Percentiles rank a stretch among this genome's conserved stretches.
These are phyloP conservation scores for Drosophila limbata DNA, from an alignment of 2,888 invertebrate species.

Conservation along the genomic window DNA sequence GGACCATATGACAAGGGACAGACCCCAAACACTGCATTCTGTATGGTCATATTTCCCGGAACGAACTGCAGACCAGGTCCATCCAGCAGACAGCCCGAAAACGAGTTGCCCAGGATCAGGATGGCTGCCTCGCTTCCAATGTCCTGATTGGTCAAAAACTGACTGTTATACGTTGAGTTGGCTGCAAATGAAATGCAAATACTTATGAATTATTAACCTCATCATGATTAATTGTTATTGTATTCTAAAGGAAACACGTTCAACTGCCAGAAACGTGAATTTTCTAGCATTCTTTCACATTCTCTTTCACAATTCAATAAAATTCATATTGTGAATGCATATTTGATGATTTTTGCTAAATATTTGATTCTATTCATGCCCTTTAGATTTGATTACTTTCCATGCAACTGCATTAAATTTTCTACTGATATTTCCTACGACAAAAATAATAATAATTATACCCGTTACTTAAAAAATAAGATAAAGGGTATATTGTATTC, in stretches of 20 bases:
- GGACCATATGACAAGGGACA: constrained; percentile 91
- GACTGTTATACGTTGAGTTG: constrained; percentile 91
- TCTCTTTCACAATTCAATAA: constrained; percentile 3
- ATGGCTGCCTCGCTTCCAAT: constrained; percentile 90
- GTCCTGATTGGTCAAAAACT: constrained; percentile 90
- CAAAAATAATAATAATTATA: too few relatives aligned
- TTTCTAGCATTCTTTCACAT: constrained; percentile 32
- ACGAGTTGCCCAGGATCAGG: constrained; percentile 92
- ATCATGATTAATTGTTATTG: background rate
- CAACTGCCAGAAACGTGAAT: background rate
- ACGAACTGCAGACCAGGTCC: constrained; percentile 94
- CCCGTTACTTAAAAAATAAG: too few relatives aligned
- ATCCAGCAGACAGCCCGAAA: constrained; percentile 93
- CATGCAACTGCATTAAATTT: too few relatives aligned
- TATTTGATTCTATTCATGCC: background rate
- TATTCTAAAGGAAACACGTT: background rate
- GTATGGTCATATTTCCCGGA: constrained; percentile 86
- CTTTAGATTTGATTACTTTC: too few relatives aligned
- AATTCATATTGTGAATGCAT: background rate
- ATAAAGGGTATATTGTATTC: too few relatives aligned
- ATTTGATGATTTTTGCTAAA: background rate
- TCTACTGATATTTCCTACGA: too few relatives aligned
- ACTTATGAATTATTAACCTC: background rate
- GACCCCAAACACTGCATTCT: constrained; percentile 90
- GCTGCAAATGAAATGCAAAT: constrained; percentile 84